Base-by-base conservation (phyloP, 1,140 invertebrate species). In the Arctopsyche grandis region DNA sequence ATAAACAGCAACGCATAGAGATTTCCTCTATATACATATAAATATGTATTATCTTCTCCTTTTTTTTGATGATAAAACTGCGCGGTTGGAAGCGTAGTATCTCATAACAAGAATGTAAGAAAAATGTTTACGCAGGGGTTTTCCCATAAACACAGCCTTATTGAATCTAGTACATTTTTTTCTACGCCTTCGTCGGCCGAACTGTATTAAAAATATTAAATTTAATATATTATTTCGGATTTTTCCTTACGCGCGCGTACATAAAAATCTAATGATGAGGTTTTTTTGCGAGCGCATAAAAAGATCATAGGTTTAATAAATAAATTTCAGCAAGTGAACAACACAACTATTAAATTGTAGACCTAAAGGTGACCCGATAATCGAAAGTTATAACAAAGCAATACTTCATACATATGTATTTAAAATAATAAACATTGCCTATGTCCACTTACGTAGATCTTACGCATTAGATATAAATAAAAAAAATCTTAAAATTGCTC, bases 61-160 rank as follows among this genome's bases (percentile, higher is more conserved):
- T 52, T 52, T 52, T 52, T 52, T 52, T 52, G n/a, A 76, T 76
- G 58, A 76, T 76, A 69, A 76, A 69, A 52, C 75, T 46, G 56
- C 29, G 56, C 43, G 43, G 71, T 56, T 74, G 44, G 58, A 69
- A 58, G 76, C 60, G 38, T 29, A 48, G 60, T 78, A 78, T 38
- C 22, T 69, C 76, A 78, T 69, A 78, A 78, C 76, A 56, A 69
- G 63, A 44, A 48, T 70, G 76, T 78, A 78, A 78, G 63, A 63
- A 78, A 78, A 78, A 78, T 78, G 76, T 78, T 78, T 78, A 69
- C 66, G 76, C 66, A 70, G 58, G 69, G 66, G 76, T 70, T 74
- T 78, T 58, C 44, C 76, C 60, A 78, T 78, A 78, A 78, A 78
- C 76, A 69, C 43, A 56, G 76, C 60, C 76, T 78, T 78, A 78